phyloP scores from a whole-genome alignment of 2,113 vertebrate species.

The Bufo bufo region DNA sequence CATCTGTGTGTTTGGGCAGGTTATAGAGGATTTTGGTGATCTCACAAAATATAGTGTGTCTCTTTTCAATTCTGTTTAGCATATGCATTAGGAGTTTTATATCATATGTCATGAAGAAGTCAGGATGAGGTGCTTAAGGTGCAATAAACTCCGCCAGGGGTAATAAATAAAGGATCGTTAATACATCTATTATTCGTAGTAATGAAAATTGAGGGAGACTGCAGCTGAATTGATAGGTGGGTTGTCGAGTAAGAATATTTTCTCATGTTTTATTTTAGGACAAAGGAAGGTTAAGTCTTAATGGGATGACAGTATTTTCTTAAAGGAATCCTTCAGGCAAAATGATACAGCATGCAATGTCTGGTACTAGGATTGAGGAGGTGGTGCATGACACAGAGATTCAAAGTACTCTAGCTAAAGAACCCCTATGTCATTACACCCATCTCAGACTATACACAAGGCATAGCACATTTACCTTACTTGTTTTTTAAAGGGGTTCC shows the following conservation, averaged over 20 bases:
- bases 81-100: conserved; percentile 29
- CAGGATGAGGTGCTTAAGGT: conserved; percentile 19
- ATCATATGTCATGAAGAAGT: conserved; percentile 25
- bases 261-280: conserved; percentile 35
- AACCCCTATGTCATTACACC: background rate
- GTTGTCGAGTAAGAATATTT: conserved; percentile 38
- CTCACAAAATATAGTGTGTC: conserved; percentile 30
- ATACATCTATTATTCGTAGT: conserved; percentile 28
- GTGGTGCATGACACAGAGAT: background rate
- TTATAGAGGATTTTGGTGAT: conserved; percentile 24
- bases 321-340: conserved; percentile 18
- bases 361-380: background rate
- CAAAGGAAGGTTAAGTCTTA: conserved; percentile 48
- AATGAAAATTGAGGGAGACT: conserved; percentile 32
- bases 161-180: conserved; percentile 29
- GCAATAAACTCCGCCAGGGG: conserved; percentile 25
- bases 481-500: no score
- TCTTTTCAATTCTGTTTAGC: conserved; percentile 32
- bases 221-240: conserved; percentile 46
- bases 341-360: background rate
- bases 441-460: no score
- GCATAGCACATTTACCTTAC: no score
- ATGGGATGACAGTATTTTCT: conserved; percentile 26
- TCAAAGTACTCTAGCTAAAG: background rate
- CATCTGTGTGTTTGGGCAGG: conserved; percentile 32